These are phyloP conservation scores for Eilema caniola DNA, from an alignment of 2,888 invertebrate genomes.

Conservation along the genomic window DNA sequence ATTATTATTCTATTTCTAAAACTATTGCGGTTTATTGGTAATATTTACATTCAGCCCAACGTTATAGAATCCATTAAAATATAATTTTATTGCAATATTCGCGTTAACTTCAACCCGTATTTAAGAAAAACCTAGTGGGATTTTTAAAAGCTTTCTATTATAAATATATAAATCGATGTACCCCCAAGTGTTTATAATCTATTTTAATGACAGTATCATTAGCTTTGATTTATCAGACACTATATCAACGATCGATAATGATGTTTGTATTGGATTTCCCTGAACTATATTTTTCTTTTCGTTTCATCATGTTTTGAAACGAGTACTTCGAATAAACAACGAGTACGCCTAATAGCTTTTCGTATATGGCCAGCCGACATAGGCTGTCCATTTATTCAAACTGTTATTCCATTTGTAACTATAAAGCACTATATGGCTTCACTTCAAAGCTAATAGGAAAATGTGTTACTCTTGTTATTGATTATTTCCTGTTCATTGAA, in stretches of 20 bases:
- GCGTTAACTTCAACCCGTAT: too few species aligned
- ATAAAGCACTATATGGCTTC: neutral
- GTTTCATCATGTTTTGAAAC: neutral
- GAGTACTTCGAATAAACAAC: neutral
- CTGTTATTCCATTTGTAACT: neutral
- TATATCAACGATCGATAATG: neutral
- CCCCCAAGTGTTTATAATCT: neutral
- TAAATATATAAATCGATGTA: neutral
- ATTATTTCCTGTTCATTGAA: neutral
- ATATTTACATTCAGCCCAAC: too few species aligned
- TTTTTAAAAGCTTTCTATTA: neutral
- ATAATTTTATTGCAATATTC: too few species aligned
- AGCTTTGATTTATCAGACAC: too few species aligned
- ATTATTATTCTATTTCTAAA: too few species aligned
- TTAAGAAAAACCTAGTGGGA: neutral
- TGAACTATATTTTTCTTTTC: slow-evolving; percentile 30
- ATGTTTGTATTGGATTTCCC: neutral
- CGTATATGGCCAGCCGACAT: too few species aligned
- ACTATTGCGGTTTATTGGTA: too few species aligned
- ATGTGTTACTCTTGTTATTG: neutral
- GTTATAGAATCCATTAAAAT: too few species aligned
- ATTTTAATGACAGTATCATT: neutral
- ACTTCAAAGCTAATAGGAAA: neutral
- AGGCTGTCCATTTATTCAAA: neutral
- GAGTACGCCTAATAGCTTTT: neutral